These are phyloP conservation scores for Bujurquina vittata DNA, from an alignment of 2,113 vertebrate genomes.

Conservation along the genomic window DNA sequence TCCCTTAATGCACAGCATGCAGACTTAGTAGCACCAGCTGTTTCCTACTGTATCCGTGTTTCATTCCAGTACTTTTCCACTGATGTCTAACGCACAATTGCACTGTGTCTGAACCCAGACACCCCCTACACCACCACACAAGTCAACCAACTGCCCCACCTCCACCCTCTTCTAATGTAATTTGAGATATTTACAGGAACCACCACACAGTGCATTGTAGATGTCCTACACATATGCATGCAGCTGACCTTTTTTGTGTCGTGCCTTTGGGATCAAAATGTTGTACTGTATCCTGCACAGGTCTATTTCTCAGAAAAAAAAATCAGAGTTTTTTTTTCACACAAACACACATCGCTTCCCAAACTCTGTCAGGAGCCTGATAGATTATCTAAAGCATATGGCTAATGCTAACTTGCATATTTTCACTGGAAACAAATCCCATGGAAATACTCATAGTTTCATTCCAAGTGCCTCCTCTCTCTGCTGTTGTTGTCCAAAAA, in stretches of 20 bases:
- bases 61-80: slow-evolving; percentile 75
- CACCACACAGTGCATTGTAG: neutral
- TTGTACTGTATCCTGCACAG: neutral
- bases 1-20: neutral
- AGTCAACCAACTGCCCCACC: neutral
- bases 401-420: neutral
- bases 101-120: slow-evolving; percentile 46
- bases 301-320: neutral
- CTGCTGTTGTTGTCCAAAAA: neutral
- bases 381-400: neutral
- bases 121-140: neutral
- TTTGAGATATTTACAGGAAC: slow-evolving; percentile 35
- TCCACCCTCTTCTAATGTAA: slow-evolving; percentile 10
- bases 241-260: neutral
- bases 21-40: neutral
- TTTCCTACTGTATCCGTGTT: slow-evolving; percentile 23
- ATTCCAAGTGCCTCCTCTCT: neutral
- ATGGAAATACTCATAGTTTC: neutral
- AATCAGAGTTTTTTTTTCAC: neutral
- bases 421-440: neutral
- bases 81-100: slow-evolving; percentile 52
- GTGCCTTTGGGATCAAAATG: neutral
- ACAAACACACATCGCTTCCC: neutral
- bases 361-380: neutral
- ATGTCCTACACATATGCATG: neutral